Evolutionary conservation across 2,888 invertebrate genomes (phyloP).

Genomic region (Mactromeris polynyma): DNA sequence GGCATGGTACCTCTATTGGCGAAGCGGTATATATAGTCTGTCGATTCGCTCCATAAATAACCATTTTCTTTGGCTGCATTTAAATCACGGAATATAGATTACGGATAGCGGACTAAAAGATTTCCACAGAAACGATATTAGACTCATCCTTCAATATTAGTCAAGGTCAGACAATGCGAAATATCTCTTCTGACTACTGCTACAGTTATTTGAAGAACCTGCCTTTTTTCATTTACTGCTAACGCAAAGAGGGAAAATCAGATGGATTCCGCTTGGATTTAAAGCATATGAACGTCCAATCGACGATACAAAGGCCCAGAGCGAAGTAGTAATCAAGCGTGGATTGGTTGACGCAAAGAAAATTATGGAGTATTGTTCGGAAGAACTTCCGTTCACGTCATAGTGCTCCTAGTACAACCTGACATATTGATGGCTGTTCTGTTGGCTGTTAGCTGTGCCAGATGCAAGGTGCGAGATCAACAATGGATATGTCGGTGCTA

Average conservation of each 20-base stretch:
- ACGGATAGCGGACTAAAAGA: background rate
- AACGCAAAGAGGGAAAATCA: too few relatives aligned
- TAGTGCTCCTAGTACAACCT: too few relatives aligned
- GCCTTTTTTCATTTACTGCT: background rate
- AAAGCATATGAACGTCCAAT: too few relatives aligned
- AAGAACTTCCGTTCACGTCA: background rate
- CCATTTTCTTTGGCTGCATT: background rate
- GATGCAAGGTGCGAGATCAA: too few relatives aligned
- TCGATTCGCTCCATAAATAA: background rate
- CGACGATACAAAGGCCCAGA: background rate
- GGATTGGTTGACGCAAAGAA: background rate
- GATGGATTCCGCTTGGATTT: too few relatives aligned
- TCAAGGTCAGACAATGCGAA: background rate
- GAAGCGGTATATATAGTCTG: background rate
- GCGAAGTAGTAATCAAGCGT: background rate
- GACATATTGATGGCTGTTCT: too few relatives aligned
- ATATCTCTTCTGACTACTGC: background rate
- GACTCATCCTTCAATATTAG: background rate
- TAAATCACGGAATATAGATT: background rate
- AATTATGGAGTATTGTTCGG: background rate
- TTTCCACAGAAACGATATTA: background rate
- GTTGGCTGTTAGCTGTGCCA: too few relatives aligned
- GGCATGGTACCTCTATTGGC: background rate
- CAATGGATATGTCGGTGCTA: too few relatives aligned
- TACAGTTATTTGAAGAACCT: background rate